Base-by-base conservation (phyloP, 2,113 vertebrate species). In the Syrmaticus mikado region DNA sequence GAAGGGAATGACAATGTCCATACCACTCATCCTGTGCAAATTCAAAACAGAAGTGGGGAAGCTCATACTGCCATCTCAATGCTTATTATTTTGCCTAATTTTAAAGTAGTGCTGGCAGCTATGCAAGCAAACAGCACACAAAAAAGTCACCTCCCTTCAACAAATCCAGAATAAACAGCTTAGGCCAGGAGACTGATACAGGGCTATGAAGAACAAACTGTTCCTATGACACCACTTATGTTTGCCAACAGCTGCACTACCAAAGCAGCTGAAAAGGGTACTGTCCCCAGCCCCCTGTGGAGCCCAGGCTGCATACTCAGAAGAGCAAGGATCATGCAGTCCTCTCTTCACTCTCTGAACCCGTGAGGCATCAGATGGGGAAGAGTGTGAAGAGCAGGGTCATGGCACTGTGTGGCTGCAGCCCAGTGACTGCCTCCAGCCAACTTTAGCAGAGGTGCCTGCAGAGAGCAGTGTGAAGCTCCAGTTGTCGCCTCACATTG, bases 1-100 rank as follows among this genome's bases (percentile, higher is more conserved):
- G 96, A 96, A 88, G 87, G 87, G 85, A 94, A 93, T 86, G 78
- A 90, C 91, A 92, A 89, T 15, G 62, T 86, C 71, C 70, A 21
- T 67, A 86, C 46, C 73, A 48, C 87, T 92, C 0, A 4, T 53
- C 55, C 64, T 85, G 80, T 73, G 68, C 87, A 94, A 87, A 94
- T 90, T 91, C 78, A 91, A 92, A 97, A 74, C 92, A 94, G 88
- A 92, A 85, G 72, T 38, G 67, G 82, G 13, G 45, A 30, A 90
- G 45, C 36, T 57, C 38, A 62, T 0, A 0, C 34, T 81, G 65
- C 62, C 68, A 53, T 82, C 46, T 55, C 90, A 67, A 89, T 61
- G 20, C 15, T 95, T 95, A 62, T 77, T 62, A 48, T 62, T 84
- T 86, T 75, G 77, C 65, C 76, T 57, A 41, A 58, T 88, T 86